phyloP scores from a whole-genome alignment of 2,797 vertebrate genomes.

The Clarias laeviceps region DNA sequence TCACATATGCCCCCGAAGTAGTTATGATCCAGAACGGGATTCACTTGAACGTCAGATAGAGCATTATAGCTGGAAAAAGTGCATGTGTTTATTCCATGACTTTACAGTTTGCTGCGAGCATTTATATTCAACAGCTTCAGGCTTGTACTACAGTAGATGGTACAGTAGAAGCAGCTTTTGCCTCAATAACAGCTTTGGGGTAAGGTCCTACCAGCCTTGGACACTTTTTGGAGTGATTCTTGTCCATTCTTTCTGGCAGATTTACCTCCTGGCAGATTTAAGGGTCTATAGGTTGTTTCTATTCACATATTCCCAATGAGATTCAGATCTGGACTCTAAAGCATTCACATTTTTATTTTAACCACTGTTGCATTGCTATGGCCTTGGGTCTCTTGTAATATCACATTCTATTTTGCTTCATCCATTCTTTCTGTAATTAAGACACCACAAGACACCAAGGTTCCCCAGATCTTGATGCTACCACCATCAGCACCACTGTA shows the following conservation, averaged over 20 bases:
- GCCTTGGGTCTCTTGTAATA: not conserved
- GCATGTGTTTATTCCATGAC: not conserved
- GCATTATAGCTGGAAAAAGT: constrained; percentile 78
- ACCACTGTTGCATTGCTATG: not conserved
- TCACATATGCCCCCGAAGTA: constrained; percentile 89
- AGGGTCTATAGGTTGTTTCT: not conserved
- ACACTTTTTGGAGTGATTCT: not conserved
- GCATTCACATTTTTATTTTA: not conserved
- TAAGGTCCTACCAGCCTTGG: not conserved
- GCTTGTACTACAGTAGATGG: not conserved
- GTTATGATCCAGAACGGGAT: constrained; percentile 74
- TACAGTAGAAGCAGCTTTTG: not conserved
- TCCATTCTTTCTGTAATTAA: not conserved
- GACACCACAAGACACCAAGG: not conserved
- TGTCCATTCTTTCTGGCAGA: not conserved
- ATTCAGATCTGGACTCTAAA: not conserved
- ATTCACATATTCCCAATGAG: not conserved
- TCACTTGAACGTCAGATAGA: constrained; percentile 73
- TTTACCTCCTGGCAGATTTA: too few species aligned
- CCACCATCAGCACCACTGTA: not conserved
- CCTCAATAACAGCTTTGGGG: not conserved
- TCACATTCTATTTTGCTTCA: not conserved
- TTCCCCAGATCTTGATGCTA: not conserved
- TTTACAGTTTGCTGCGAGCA: not conserved
- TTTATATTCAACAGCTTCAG: not conserved